These are phyloP conservation scores for Colostygia pectinataria DNA, from an alignment of 2,888 invertebrate species.

Conservation along the genomic window DNA sequence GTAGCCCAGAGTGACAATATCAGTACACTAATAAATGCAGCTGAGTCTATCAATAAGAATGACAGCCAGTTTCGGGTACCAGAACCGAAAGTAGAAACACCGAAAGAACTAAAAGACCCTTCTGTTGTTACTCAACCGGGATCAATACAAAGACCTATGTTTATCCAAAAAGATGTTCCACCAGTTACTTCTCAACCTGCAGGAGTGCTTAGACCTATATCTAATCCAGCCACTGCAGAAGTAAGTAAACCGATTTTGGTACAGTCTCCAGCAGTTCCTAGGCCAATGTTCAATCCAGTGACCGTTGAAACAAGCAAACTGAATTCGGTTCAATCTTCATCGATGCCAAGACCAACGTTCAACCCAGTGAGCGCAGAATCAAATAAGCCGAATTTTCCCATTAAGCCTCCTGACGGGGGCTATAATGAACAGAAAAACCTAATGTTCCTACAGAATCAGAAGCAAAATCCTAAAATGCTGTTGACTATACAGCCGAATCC, in stretches of 20 bases:
- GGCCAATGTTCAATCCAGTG: slow-evolving; percentile 1
- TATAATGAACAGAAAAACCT: slow-evolving; percentile 67
- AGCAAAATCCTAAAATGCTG: slow-evolving; percentile 65
- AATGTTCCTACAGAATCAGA: slow-evolving; percentile 69
- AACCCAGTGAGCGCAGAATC: slow-evolving; percentile 25
- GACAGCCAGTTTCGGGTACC: slow-evolving; percentile 58
- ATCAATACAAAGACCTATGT: slow-evolving; percentile 45
- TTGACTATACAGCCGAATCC: slow-evolving; percentile 68
- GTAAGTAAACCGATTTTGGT: slow-evolving; percentile 47
- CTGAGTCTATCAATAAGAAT: slow-evolving; percentile 64
- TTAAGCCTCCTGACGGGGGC: slow-evolving; percentile 56
- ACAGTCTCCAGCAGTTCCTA: background rate
- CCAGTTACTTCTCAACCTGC: background rate
- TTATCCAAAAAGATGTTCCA: slow-evolving; percentile 52
- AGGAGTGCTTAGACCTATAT: background rate
- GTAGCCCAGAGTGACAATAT: slow-evolving; percentile 49
- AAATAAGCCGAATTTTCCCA: slow-evolving; percentile 52
- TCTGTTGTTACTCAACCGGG: slow-evolving; percentile 32
- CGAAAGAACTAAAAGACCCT: slow-evolving; percentile 48
- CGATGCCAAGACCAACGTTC: background rate
- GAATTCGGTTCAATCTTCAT: background rate
- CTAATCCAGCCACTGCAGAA: background rate
- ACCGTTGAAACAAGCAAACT: slow-evolving; percentile 42
- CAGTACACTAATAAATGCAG: slow-evolving; percentile 62
- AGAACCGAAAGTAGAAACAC: slow-evolving; percentile 50